phyloP scores from a whole-genome alignment of 1,140 invertebrate genomes.

The Pantala flavescens region DNA sequence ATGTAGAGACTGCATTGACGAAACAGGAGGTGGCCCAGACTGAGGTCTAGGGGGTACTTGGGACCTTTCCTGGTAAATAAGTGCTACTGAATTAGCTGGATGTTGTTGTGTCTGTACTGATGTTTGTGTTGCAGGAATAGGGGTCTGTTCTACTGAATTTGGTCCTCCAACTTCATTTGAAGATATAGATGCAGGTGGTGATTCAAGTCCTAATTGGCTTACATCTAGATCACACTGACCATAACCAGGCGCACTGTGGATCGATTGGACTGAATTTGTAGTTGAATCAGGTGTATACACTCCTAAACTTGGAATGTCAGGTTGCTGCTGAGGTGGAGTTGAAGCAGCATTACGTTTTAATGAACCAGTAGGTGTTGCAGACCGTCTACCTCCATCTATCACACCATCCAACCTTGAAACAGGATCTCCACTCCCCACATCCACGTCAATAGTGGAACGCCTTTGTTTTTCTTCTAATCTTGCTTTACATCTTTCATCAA shows the following conservation, averaged over 20 bases:
- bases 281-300: conserved; percentile 75
- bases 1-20: conserved; percentile 20
- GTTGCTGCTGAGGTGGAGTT: conserved; percentile 42
- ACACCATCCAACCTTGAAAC: conserved; percentile 23
- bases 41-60: conserved; percentile 13
- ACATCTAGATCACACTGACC: conserved; percentile 67
- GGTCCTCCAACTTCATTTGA: conserved; percentile 67
- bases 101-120: conserved; percentile 29
- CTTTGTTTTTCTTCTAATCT: background rate
- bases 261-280: conserved; percentile 71
- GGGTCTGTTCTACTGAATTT: conserved; percentile 54
- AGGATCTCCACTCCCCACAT: conserved; percentile 23
- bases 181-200: conserved; percentile 67
- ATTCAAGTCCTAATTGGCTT: conserved; percentile 70
- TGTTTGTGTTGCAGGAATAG: conserved; percentile 35
- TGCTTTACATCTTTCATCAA: background rate
- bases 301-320: conserved; percentile 62
- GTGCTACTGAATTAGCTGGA: background rate
- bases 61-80: background rate
- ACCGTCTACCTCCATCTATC: conserved; percentile 23
- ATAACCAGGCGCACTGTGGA: conserved; percentile 60
- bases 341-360: conserved; percentile 38
- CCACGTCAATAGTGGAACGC: conserved; percentile 9
- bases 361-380: conserved; percentile 31
- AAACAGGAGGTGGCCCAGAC: conserved; percentile 21